Percentiles rank a stretch among this genome's conserved stretches.
phyloP scores from a whole-genome alignment of 2,797 vertebrate species.

The Mormyrops attenuatus region DNA sequence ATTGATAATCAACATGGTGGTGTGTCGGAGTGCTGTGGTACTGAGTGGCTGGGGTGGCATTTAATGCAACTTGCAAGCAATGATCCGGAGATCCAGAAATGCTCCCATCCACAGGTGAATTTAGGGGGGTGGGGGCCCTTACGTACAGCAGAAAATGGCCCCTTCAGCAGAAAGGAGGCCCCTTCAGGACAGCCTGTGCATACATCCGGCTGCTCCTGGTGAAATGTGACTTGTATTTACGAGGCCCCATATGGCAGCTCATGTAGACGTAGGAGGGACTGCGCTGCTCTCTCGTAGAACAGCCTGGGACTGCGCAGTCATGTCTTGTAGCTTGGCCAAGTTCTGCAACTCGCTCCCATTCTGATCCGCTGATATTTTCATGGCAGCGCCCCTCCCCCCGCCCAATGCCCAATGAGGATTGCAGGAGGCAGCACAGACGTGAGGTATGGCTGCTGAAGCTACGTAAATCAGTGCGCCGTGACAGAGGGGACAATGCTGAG shows the following conservation, averaged over 20 bases:
- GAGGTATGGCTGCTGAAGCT: neutral
- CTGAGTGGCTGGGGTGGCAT: neutral
- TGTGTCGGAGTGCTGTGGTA: neutral
- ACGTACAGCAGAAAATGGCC: neutral
- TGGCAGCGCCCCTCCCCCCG: neutral
- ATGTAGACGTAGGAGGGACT: too few relatives aligned
- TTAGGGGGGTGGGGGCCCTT: neutral
- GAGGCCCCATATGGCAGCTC: too few relatives aligned
- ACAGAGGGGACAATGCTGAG: constrained; percentile 36
- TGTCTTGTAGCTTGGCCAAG: neutral
- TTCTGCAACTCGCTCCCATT: neutral
- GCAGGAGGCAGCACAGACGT: neutral
- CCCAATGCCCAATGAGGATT: neutral
- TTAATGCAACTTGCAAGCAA: neutral
- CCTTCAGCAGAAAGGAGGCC: neutral
- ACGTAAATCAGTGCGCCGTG: constrained; percentile 5
- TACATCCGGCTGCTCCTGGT: too few relatives aligned
- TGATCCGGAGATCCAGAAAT: neutral
- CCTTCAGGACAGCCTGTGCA: neutral
- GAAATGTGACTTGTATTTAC: too few relatives aligned
- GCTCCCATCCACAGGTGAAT: neutral
- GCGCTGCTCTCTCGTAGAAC: too few relatives aligned
- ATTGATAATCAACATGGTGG: neutral
- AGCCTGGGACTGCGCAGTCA: neutral
- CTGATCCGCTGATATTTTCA: neutral